Evolutionary conservation across 1,140 invertebrate species (phyloP), one percentile per base, ranked within the genome.

Genomic region (Ditylenchus dipsaci): DNA sequence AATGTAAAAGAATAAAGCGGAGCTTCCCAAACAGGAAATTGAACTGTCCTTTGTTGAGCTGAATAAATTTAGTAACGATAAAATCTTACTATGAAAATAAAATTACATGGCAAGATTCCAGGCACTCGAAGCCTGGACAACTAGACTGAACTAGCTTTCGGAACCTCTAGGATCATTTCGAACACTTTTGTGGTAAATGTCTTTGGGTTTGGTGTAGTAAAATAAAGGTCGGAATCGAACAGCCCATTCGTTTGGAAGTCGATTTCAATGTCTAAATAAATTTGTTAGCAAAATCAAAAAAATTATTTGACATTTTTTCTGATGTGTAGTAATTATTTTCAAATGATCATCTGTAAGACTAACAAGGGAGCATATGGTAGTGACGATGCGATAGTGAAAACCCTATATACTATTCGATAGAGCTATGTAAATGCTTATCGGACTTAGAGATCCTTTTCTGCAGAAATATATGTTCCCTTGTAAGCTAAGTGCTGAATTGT

Each of bases 221-320:
- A 71, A n/a, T 13, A 73, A 56, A 11, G 72, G 72, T 15, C 21
- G 19, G 64, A 73, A 73, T 33, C 70, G 72, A 15, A 75, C 49
- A 29, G 30, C 33, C 8, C 72, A 47, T 76, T 68, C 63, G 45
- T 38, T 21, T 73, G 72, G 64, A 74, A 73, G 49, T 73, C 72
- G 27, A 73, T 73, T 26, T 73, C 67, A n/a, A 73, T 43, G 43
- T 75, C 71, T 74, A 30, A 73, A 73, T 66, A 65, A 13, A 65
- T 64, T 27, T 13, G n/a, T 15, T 11, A n/a, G n/a, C n/a, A 15
- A 65, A 17, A 13, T 23, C n/a, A n/a, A n/a, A n/a, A n/a, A n/a
- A n/a, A n/a, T n/a, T n/a, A n/a, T n/a, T n/a, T n/a, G n/a, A n/a
- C n/a, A n/a, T n/a, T n/a, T n/a, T n/a, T n/a, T n/a, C n/a, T n/a